phyloP scores from a whole-genome alignment of 2,113 vertebrate species.

The Balaenoptera acutorostrata region DNA sequence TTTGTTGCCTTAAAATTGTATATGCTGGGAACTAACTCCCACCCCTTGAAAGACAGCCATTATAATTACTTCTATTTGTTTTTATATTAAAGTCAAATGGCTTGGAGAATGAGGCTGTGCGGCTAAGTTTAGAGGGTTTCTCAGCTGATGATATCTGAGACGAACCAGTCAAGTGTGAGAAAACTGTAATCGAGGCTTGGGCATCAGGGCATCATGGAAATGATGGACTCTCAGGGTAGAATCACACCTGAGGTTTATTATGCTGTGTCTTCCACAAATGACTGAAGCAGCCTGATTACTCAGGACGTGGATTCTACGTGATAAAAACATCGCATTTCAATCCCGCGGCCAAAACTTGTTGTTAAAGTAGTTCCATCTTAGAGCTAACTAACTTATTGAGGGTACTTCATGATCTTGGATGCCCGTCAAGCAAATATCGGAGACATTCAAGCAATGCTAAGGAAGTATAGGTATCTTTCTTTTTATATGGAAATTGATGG shows the following conservation, averaged over 20 bases:
- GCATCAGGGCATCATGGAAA: not conserved
- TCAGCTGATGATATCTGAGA: not conserved
- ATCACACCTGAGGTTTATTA: not conserved
- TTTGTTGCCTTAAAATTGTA: constrained; percentile 56
- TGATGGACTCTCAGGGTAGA: not conserved
- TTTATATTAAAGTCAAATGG: constrained; percentile 52
- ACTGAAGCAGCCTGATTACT: constrained; percentile 13
- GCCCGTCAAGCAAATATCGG: not conserved
- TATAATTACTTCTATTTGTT: constrained; percentile 50
- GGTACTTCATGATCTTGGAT: not conserved
- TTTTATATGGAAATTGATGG: not conserved
- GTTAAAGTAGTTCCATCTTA: constrained; percentile 50
- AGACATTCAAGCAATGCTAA: not conserved
- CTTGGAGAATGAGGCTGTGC: not conserved
- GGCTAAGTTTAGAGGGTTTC: not conserved
- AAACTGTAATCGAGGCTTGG: not conserved
- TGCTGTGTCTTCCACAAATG: not conserved
- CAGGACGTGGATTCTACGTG: constrained; percentile 35
- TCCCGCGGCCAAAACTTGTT: not conserved
- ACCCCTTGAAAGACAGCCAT: constrained; percentile 13
- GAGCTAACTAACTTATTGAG: constrained; percentile 27
- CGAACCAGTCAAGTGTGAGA: not conserved
- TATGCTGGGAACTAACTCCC: constrained; percentile 2
- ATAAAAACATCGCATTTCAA: constrained; percentile 44
- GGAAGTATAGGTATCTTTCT: not conserved